Percentiles rank a stretch among this genome's conserved stretches.
phyloP scores from a whole-genome alignment of 2,797 vertebrate species.

The Knipowitschia caucasica region DNA sequence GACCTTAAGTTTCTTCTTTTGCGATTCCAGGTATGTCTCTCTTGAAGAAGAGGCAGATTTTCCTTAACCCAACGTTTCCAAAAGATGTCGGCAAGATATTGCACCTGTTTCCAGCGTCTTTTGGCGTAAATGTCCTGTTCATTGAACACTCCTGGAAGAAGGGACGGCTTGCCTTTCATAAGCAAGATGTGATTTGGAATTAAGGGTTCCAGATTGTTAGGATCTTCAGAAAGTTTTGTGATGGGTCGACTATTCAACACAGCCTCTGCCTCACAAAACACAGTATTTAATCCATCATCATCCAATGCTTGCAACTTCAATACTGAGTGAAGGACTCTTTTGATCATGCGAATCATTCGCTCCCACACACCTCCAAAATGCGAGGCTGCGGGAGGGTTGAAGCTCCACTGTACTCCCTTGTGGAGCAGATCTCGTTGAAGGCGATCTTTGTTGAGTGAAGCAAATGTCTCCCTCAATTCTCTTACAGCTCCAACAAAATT shows the following conservation, averaged over 20 bases:
- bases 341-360: not conserved
- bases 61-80: too few species aligned
- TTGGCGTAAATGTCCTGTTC: not conserved
- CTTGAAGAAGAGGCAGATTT: not conserved
- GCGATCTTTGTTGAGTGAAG: not conserved
- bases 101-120: not conserved
- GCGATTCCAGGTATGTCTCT: not conserved
- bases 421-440: not conserved
- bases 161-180: not conserved
- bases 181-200: not conserved
- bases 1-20: not conserved
- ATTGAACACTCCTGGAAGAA: not conserved
- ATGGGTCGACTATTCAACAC: not conserved
- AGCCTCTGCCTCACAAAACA: too few species aligned
- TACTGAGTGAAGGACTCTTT: not conserved
- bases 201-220: not conserved
- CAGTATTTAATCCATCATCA: not conserved
- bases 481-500: not conserved
- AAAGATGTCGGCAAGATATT: not conserved
- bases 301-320: not conserved
- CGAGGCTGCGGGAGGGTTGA: not conserved
- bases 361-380: not conserved
- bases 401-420: not conserved
- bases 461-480: not conserved
- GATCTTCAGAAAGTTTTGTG: not conserved